Base-by-base conservation (phyloP, 2,888 invertebrate genomes). In the Lycia hirtaria region DNA sequence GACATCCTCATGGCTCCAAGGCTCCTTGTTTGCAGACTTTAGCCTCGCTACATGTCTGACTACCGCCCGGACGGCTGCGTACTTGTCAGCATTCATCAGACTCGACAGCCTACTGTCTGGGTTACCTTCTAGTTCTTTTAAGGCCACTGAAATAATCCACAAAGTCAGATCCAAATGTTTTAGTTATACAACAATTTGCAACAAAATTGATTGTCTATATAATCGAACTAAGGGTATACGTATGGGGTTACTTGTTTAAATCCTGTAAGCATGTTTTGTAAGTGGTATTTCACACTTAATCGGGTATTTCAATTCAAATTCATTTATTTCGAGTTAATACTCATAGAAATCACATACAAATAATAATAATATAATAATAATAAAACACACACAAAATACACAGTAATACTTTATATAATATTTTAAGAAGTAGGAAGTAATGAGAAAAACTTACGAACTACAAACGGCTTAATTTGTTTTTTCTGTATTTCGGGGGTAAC, bases 391-490 rank as follows among this genome's bases (percentile, higher is more conserved):
- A n/a, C n/a, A n/a, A n/a, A n/a, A n/a, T n/a, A n/a, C n/a, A n/a
- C n/a, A n/a, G n/a, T n/a, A n/a, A n/a, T n/a, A n/a, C n/a, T n/a
- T n/a, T n/a, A n/a, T n/a, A n/a, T n/a, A n/a, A n/a, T n/a, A n/a
- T n/a, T n/a, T 6, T 44, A 10, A 30, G 1, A 32, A 30, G 30
- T 33, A 33, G 33, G 45, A 22, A 12, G 33, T 14, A 10, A 45
- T 6, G 3, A 15, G 9, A 22, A 32, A 40, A 56, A 85, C 88
- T 80, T 74, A 91, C 91, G 58, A 60, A 84, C 75, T 62, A 90
- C 87, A 71, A 86, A 92, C 0, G 91, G 92, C 74, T 88, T 91
- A 26, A 92, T 88, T 64, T 92, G 91, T 53, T 91, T 92, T 60
- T 77, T 87, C 59, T 88, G 87, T 68, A 92, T 87, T 68, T 90